Base-by-base conservation (phyloP, 1,140 invertebrate species). In the Phocides pigmalion region DNA sequence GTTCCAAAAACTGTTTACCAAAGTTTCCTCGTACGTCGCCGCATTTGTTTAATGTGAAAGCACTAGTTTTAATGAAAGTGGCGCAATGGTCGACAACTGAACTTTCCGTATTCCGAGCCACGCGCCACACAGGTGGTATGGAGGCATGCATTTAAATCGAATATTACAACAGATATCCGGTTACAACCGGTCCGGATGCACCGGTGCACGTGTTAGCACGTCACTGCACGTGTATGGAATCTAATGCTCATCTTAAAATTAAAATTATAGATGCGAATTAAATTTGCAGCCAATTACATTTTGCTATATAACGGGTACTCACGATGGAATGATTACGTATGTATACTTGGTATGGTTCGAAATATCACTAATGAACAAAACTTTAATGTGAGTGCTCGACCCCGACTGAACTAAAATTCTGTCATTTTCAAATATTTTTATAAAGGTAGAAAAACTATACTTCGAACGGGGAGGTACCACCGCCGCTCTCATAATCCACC, bases 71-170 rank as follows among this genome's bases (percentile, higher is more conserved):
- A 59, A 59, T 59, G 56, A 59, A 28, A 46, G 41, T 37, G 20
- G 42, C 22, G 20, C 41, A 14, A 42, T 59, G 54, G 41, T 32
- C 41, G 54, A 16, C 37, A 9, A 51, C 8, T 14, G n/a, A 59
- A 59, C 54, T 59, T 59, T 59, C 9, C 25, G 54, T 46, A 59
- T 46, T 46, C 54, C n/a, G 54, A 2, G 41, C 41, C 54, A 59
- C 22, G 41, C 22, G 41, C 41, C 42, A 47, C 41, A 47, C 59
- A 65, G 54, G 54, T 63, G 64, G 42, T 20, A 35, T 47, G 28
- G 50, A 8, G 5, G 64, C 53, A 66, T 72, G 70, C 66, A 72
- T 72, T 68, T 72, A 72, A 72, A 72, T 72, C 62, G 66, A 68
- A 72, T 63, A 72, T 68, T 67, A 71, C 65, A 49, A 37, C 39